Percentiles rank a stretch among this genome's conserved stretches.
phyloP scores from a whole-genome alignment of 1,140 invertebrate species.

The Drosophila sp. region DNA sequence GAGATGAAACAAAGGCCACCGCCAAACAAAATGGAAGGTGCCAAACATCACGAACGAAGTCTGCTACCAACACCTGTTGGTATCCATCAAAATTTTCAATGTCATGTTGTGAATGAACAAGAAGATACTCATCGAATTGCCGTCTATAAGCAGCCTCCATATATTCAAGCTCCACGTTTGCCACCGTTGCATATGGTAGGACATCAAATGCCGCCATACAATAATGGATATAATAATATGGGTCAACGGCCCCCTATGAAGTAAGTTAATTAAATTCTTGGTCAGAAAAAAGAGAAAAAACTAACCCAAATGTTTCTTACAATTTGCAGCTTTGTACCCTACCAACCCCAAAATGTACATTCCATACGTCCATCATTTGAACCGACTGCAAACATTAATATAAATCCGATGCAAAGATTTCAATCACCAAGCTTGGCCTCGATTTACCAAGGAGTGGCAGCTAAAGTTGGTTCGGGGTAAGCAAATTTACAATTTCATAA shows the following conservation, averaged over 20 bases:
- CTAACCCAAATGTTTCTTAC: not conserved
- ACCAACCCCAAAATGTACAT: slow-evolving; percentile 65
- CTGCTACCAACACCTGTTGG: slow-evolving; percentile 59
- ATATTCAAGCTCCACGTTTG: slow-evolving; percentile 58
- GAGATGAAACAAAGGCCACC: slow-evolving; percentile 46
- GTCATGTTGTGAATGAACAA: slow-evolving; percentile 70
- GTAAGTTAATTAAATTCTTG: slow-evolving; percentile 38
- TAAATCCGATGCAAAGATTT: slow-evolving; percentile 65
- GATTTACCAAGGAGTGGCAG: slow-evolving; percentile 80
- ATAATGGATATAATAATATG: slow-evolving; percentile 66
- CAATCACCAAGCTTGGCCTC: slow-evolving; percentile 72
- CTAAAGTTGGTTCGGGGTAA: slow-evolving; percentile 78
- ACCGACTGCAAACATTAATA: slow-evolving; percentile 57
- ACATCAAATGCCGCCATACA: slow-evolving; percentile 58
- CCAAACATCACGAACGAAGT: slow-evolving; percentile 48
- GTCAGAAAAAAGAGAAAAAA: no score
- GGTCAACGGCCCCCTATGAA: slow-evolving; percentile 59
- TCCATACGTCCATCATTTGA: slow-evolving; percentile 61
- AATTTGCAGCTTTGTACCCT: slow-evolving; percentile 55
- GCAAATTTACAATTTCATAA: slow-evolving; percentile 18
- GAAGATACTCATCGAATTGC: slow-evolving; percentile 54
- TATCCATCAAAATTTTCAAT: slow-evolving; percentile 52
- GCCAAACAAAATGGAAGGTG: slow-evolving; percentile 36
- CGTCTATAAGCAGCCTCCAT: slow-evolving; percentile 53
- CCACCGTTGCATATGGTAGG: slow-evolving; percentile 53